Evolutionary conservation across 2,113 vertebrate species (phyloP), one percentile per base, ranked within the genome.

Genomic region (Xenus cinereus): DNA sequence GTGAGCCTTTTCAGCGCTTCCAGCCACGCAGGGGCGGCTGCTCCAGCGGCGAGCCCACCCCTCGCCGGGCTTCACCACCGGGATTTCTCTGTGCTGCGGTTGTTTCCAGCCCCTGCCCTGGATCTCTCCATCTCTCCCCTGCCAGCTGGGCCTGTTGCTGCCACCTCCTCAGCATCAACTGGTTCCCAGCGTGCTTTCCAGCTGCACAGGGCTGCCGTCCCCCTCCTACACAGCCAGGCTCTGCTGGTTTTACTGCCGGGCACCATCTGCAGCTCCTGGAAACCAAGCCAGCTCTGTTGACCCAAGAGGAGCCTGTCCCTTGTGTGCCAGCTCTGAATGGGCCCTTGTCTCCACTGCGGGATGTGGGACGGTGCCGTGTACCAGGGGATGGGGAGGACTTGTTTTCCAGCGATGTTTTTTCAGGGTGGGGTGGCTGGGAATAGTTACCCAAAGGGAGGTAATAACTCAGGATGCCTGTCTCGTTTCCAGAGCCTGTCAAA

Each of bases 261-360:
- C 93, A 88, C 93, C 87, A 83, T 92, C 95, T 95, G 87, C 63
- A 91, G 82, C 92, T 96, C 68, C 79, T 81, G 32, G 85, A 88
- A 96, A 90, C 59, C 77, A 75, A 46, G 75, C 89, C 95, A 93
- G 69, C 85, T 83, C 82, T 82, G 60, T 53, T 93, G 92, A 84
- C 83, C 93, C 83, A 86, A 43, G 72, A 71, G 79, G 30, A 88
- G 72, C 75, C 51, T 75, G 75, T 84, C 68, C 72, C 60, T 74
- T 67, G 76, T 93, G 75, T 86, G 63, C 46, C 73, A 68, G 79
- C 88, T 78, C 79, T 93, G 72, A 96, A 96, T 56, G 60, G 48
- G 64, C 83, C 30, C 92, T 96, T 96, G 95, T 96, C 33, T 84
- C 18, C 2, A 7, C 91, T 0, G 1, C 28, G 28, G 71, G 71